Evolutionary conservation across 2,888 invertebrate genomes (phyloP).

Genomic region (Conomelus anceps): DNA sequence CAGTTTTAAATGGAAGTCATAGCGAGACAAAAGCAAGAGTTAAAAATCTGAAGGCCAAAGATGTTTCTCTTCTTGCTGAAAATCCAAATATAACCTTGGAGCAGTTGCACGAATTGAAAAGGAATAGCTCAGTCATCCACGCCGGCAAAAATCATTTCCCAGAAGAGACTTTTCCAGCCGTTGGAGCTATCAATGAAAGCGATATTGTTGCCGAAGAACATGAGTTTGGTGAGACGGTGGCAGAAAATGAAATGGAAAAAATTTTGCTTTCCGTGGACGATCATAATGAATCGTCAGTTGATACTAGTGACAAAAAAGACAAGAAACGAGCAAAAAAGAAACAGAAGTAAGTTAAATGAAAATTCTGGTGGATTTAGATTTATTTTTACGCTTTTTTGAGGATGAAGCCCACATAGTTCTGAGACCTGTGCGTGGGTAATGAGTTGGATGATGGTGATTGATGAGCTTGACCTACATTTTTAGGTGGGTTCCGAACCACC

Average conservation of each 20-base stretch:
- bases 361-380: too few relatives aligned
- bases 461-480: too few relatives aligned
- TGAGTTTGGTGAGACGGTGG: conserved; percentile 24
- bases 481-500: too few relatives aligned
- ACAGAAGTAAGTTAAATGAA: not conserved
- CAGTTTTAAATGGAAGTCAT: conserved; percentile 58
- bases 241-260: conserved; percentile 46
- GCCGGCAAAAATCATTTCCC: conserved; percentile 42
- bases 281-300: conserved; percentile 34
- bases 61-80: conserved; percentile 58
- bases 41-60: conserved; percentile 57
- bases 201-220: not conserved
- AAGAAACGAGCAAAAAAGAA: not conserved
- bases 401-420: too few relatives aligned
- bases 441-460: too few relatives aligned
- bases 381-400: too few relatives aligned
- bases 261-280: conserved; percentile 35
- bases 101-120: conserved; percentile 21
- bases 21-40: conserved; percentile 61
- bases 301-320: not conserved
- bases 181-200: not conserved
- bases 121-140: conserved; percentile 20
- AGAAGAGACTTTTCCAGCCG: conserved; percentile 29
- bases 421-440: too few relatives aligned
- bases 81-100: conserved; percentile 39